Evolutionary conservation across 1,140 invertebrate genomes (phyloP).

Genomic region (Lysiphlebus fabarum): DNA sequence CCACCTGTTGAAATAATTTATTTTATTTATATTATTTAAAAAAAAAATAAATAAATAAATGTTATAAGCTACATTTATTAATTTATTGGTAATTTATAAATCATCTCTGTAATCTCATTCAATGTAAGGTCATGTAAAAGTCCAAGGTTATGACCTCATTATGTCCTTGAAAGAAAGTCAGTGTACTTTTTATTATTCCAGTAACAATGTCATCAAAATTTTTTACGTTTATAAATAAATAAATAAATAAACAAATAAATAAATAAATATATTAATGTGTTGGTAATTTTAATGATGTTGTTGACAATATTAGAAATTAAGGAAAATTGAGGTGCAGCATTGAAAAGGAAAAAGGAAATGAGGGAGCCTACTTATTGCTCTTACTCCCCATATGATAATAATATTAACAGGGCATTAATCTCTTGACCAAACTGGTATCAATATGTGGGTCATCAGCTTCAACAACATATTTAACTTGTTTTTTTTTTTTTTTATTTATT

Average conservation of each 20-base stretch:
- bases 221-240: too few relatives aligned
- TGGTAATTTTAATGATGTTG: not conserved
- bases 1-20: conserved; percentile 40
- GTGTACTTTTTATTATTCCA: too few relatives aligned
- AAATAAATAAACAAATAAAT: conserved; percentile 7
- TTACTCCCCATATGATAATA: conserved; percentile 20
- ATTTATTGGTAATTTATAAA: not conserved
- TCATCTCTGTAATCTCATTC: conserved; percentile 31
- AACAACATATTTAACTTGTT: conserved; percentile 3
- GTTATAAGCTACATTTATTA: too few relatives aligned
- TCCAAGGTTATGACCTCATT: conserved; percentile 25
- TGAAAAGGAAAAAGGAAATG: conserved; percentile 11
- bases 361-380: conserved; percentile 19
- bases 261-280: conserved; percentile 11
- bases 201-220: too few relatives aligned
- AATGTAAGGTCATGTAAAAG: conserved; percentile 24
- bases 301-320: not conserved
- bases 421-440: conserved; percentile 44
- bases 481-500: too few relatives aligned
- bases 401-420: conserved; percentile 44
- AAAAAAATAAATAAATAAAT: conserved; percentile 1
- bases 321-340: conserved; percentile 2
- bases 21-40: conserved; percentile 13
- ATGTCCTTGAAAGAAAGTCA: conserved; percentile 33
- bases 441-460: conserved; percentile 43